Conservation (phyloP, 2,113 vertebrate species). For the Neopipo cinnamomea region DNA sequence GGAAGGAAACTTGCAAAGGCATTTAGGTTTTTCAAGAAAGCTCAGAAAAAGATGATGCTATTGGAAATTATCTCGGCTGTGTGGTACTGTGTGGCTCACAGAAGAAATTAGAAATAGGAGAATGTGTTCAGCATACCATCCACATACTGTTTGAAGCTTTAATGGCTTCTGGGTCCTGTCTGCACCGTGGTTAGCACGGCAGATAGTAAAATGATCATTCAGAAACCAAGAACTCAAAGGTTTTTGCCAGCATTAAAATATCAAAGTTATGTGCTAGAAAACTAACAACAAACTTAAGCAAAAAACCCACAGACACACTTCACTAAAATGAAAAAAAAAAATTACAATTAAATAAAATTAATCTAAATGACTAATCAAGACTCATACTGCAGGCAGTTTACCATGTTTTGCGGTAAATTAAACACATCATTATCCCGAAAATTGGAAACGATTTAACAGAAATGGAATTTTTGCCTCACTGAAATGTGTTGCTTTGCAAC, state of each 20-base stretch:
- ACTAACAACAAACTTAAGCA: not conserved
- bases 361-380: slow-evolving; percentile 74
- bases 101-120: slow-evolving; percentile 44
- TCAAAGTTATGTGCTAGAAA: not conserved
- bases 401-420: slow-evolving; percentile 77
- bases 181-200: not conserved
- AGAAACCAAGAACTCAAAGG: not conserved
- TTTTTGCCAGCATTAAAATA: slow-evolving; percentile 13
- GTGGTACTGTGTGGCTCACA: not conserved
- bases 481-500: slow-evolving; percentile 86
- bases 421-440: slow-evolving; percentile 77
- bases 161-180: not conserved
- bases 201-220: slow-evolving; percentile 8
- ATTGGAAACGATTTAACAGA: slow-evolving; percentile 64
- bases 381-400: slow-evolving; percentile 72
- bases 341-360: slow-evolving; percentile 2
- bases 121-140: not conserved
- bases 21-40: not conserved
- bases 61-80: not conserved
- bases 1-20: not conserved
- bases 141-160: slow-evolving; percentile 13
- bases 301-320: not conserved
- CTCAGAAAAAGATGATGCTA: slow-evolving; percentile 7
- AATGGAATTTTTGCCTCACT: slow-evolving; percentile 80
- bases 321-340: not conserved